These are phyloP conservation scores for Rhynchotus rufescens DNA, from an alignment of 2,797 vertebrate species.

Conservation along the genomic window DNA sequence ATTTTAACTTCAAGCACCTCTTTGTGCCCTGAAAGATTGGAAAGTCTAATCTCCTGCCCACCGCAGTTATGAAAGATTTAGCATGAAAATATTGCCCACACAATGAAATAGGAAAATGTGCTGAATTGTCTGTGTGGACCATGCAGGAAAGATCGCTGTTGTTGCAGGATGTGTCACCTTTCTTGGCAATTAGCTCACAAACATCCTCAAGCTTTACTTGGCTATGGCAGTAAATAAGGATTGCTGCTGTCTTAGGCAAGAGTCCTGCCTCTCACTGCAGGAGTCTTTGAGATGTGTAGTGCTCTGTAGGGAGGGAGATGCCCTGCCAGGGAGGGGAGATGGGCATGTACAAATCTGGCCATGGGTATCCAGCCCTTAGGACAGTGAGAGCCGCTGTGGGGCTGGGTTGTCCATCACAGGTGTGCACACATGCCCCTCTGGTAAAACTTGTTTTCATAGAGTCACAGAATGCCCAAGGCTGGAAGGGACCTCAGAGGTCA, in stretches of 20 bases:
- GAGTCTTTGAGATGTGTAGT: fast-evolving
- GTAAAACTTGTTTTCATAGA: not conserved
- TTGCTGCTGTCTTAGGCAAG: not conserved
- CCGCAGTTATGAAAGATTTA: conserved; percentile 26
- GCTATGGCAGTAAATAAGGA: not conserved
- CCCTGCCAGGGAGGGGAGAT: fast-evolving
- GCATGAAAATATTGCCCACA: not conserved
- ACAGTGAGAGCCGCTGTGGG: not conserved
- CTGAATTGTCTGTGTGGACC: not conserved
- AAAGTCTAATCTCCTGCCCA: not conserved
- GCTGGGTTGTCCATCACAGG: fast-evolving
- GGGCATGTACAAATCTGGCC: not conserved
- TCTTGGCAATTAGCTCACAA: not conserved
- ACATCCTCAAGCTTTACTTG: not conserved
- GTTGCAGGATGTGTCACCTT: not conserved
- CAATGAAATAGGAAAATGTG: not conserved
- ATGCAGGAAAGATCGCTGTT: not conserved
- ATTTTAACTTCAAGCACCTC: not conserved
- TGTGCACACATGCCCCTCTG: not conserved
- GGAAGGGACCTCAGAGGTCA: too few species aligned
- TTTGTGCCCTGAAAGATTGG: not conserved
- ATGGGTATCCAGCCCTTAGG: not conserved
- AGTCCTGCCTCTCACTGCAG: not conserved
- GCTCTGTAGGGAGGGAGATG: not conserved
- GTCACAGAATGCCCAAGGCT: too few species aligned